Evolutionary conservation across 2,888 invertebrate genomes (phyloP), one percentile per base, ranked within the genome.

Genomic region (Torymus aiolomorphi): DNA sequence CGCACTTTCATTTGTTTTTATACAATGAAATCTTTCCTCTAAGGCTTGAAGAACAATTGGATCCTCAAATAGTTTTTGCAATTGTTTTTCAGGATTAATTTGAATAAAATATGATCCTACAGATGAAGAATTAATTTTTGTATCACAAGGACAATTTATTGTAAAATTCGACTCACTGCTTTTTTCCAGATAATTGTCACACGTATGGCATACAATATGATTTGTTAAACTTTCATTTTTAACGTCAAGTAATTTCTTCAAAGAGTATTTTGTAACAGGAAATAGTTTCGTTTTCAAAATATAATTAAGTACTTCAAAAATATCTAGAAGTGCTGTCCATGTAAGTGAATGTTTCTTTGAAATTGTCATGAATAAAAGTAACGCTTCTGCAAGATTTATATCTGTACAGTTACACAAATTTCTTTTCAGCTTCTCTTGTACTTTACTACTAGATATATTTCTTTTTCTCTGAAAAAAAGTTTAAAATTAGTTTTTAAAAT

Each of bases 101-200:
- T 67, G 14, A 14, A 67, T 14, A 67, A 67, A 67, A 52, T 24
- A 67, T 54, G 54, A 67, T 4, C 54, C 52, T 12, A 52, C 52
- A 4, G n/a, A n/a, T n/a, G n/a, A n/a, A n/a, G n/a, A n/a, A n/a
- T n/a, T n/a, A n/a, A n/a, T n/a, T n/a, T n/a, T 3, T 5, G 13
- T 14, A 8, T 18, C 51, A 24, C 69, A 69, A n/a, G 11, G 4
- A 24, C 69, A 69, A 13, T 56, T 11, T 14, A 56, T 56, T 24
- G 12, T 56, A 24, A 5, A 0, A 14, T 12, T 54, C 14, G 31
- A 8, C 11, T 24, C 14, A 14, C 5, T 14, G n/a, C n/a, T 11
- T 42, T 31, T 24, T 31, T 31, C 70, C 42, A 70, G 57, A 67
- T 67, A 67, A 3, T 56, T 67, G 14, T 20, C n/a, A 67, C 67